Conservation (phyloP, 2,888 invertebrate genomes). For the Hyles lineata region DNA sequence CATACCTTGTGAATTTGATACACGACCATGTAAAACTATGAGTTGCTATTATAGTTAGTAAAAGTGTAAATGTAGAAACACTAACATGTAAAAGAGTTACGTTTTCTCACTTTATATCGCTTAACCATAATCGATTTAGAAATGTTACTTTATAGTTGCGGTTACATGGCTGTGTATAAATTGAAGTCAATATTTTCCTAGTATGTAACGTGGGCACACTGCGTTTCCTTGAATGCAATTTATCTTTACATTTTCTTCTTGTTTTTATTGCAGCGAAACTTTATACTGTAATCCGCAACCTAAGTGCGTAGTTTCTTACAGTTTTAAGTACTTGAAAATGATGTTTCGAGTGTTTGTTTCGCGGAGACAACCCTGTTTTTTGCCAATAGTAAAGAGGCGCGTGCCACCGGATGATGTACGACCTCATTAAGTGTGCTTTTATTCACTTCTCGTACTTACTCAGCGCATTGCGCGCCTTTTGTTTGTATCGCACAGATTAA, state of each 20-base stretch:
- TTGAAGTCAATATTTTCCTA: conserved; percentile 15
- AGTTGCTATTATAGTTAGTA: neutral
- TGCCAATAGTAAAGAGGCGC: conserved; percentile 55
- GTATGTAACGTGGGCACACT: neutral
- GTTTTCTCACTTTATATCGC: neutral
- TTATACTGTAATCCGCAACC: neutral
- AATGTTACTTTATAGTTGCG: conserved; percentile 16
- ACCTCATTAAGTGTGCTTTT: conserved; percentile 59
- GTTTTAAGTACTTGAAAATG: neutral
- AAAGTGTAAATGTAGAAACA: neutral
- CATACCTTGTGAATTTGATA: neutral
- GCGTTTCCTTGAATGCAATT: conserved; percentile 1
- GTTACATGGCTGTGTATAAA: neutral
- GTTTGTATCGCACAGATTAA: conserved; percentile 56
- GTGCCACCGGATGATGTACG: conserved; percentile 69
- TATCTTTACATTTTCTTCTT: neutral
- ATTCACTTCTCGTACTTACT: conserved; percentile 44
- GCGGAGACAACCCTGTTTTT: conserved; percentile 44
- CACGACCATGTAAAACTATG: neutral
- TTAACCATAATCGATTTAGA: conserved; percentile 19
- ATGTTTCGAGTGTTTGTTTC: neutral
- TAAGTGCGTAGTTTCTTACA: neutral
- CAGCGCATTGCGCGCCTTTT: conserved; percentile 51
- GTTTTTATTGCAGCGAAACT: neutral
- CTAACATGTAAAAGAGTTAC: neutral